A percentile compares a stretch with the other conserved stretches of the same genome.
Conservation (phyloP, 2,113 vertebrate genomes). For the Eurystomus gularis region DNA sequence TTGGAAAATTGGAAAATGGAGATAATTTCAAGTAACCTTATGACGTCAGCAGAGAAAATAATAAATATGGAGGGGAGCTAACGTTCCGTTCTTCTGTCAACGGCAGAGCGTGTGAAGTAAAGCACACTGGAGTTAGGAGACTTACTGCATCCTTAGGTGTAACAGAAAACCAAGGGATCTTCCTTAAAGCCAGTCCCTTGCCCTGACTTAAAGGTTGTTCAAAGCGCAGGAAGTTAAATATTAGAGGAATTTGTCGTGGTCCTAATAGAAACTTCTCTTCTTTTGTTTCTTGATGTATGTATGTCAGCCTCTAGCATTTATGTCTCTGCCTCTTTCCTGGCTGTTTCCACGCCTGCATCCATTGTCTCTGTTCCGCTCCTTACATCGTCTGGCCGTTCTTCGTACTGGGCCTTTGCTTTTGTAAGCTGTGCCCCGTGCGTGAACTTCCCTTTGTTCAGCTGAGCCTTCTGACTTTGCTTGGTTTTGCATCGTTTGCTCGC, state of each 20-base stretch:
- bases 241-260: neutral
- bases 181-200: neutral
- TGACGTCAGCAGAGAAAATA: neutral
- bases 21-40: neutral
- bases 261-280: neutral
- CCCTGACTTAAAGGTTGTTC: neutral
- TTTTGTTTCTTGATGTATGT: neutral
- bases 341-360: rapidly evolving
- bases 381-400: rapidly evolving
- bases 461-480: neutral
- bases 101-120: neutral
- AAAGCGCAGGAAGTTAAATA: neutral
- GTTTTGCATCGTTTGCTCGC: neutral
- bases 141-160: neutral
- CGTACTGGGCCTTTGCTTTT: neutral
- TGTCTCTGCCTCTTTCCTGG: neutral
- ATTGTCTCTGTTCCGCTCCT: neutral
- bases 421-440: neutral
- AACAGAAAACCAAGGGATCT: neutral
- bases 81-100: neutral
- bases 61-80: neutral
- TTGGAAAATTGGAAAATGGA: neutral
- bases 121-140: neutral
- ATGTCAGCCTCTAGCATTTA: neutral
- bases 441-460: neutral